Evolutionary conservation across 2,113 vertebrate species (phyloP).

Genomic region (Bubo scandiacus): DNA sequence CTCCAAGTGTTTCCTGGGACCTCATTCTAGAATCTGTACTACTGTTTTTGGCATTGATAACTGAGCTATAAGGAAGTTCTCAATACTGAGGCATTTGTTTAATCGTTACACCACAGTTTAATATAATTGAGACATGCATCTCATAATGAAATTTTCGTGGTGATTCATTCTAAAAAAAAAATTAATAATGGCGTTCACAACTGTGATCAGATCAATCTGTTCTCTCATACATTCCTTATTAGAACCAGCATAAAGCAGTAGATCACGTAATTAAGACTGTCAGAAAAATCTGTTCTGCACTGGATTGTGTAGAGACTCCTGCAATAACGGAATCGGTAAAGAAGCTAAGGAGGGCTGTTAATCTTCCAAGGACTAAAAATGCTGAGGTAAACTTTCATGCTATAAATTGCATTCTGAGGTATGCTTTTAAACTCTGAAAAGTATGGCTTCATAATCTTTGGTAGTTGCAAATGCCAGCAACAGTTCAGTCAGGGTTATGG

Average conservation of each 20-base stretch:
- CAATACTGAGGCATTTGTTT: neutral
- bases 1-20: neutral
- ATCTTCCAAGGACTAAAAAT: slow-evolving; percentile 83
- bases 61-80: neutral
- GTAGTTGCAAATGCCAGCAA: neutral
- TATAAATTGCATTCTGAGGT: neutral
- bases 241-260: slow-evolving; percentile 85
- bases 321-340: slow-evolving; percentile 86
- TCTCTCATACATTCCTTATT: slow-evolving; percentile 57
- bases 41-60: neutral
- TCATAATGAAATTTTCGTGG: neutral
- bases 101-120: neutral
- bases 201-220: neutral
- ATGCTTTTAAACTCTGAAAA: neutral
- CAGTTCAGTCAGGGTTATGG: neutral
- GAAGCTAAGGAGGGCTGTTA: slow-evolving; percentile 86
- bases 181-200: neutral
- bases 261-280: slow-evolving; percentile 89
- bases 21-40: neutral
- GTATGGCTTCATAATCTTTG: neutral
- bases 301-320: slow-evolving; percentile 90
- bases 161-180: neutral
- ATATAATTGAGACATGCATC: neutral
- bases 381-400: slow-evolving; percentile 77
- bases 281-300: slow-evolving; percentile 89